phyloP scores from a whole-genome alignment of 2,113 vertebrate species.

The Archocentrus centrarchus region DNA sequence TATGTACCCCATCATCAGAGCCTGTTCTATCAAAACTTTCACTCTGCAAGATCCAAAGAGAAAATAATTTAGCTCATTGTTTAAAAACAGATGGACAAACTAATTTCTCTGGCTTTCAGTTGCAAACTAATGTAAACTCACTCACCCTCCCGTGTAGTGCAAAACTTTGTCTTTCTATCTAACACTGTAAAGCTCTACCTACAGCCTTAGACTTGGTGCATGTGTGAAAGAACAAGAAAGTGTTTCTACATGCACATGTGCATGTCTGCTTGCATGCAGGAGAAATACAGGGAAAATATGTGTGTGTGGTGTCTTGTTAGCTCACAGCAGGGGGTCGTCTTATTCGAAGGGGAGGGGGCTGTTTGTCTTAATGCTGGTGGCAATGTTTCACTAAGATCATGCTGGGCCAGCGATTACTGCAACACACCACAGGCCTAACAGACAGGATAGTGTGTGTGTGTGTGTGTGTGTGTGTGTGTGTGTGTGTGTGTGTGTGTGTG shows the following conservation, averaged over 20 bases:
- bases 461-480: conserved; percentile 27
- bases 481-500: background rate
- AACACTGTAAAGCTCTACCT: background rate
- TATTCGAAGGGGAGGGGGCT: conserved; percentile 72
- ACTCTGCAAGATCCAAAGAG: background rate
- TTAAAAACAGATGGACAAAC: background rate
- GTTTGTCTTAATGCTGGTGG: conserved; percentile 87
- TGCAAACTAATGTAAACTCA: background rate
- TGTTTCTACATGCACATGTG: background rate
- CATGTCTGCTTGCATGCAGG: background rate
- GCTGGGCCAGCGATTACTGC: conserved; percentile 85
- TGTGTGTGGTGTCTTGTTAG: conserved; percentile 76
- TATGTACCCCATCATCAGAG: background rate
- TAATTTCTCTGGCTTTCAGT: background rate
- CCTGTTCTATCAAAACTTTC: background rate
- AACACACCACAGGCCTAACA: conserved; percentile 61
- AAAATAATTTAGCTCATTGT: background rate
- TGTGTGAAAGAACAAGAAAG: background rate
- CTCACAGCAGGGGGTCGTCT: conserved; percentile 84
- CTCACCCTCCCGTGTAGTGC: background rate
- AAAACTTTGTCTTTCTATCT: background rate
- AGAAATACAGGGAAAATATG: background rate
- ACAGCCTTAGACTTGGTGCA: background rate
- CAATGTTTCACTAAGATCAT: conserved; percentile 84
- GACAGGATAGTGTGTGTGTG: conserved; percentile 37